These are phyloP conservation scores for Lamellibrachia luymesi DNA, from an alignment of 1,140 invertebrate genomes.

Conservation along the genomic window DNA sequence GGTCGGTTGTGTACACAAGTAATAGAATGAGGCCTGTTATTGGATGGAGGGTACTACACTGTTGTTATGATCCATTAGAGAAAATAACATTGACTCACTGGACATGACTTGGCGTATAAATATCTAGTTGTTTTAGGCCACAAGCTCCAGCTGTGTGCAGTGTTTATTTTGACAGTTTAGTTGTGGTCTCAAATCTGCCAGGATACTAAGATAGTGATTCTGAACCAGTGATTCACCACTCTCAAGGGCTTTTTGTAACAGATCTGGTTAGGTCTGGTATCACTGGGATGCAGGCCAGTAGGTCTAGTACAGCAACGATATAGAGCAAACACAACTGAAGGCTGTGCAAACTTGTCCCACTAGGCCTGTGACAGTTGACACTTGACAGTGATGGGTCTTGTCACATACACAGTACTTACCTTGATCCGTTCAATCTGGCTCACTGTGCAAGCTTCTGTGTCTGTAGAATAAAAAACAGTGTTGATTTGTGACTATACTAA, in stretches of 20 bases:
- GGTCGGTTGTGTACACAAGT: not conserved
- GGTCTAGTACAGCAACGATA: not conserved
- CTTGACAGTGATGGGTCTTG: not conserved
- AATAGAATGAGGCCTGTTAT: not conserved
- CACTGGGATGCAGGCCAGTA: not conserved
- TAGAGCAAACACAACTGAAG: not conserved
- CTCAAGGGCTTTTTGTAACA: not conserved
- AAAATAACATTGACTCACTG: not conserved
- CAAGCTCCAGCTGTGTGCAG: not conserved
- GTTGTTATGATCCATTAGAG: not conserved
- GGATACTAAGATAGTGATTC: not conserved
- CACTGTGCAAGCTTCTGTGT: not conserved
- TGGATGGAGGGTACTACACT: not conserved
- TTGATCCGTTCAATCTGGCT: not conserved
- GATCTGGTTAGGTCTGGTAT: not conserved
- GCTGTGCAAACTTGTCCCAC: not conserved
- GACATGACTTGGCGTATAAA: not conserved
- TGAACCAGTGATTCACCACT: not conserved
- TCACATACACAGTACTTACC: not conserved
- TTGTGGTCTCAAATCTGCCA: not conserved
- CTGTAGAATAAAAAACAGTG: not conserved
- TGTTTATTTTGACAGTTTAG: not conserved
- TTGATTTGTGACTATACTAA: not conserved
- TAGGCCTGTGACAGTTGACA: not conserved
- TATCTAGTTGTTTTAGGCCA: not conserved